Base-by-base conservation (phyloP, 2,888 invertebrate species). In the Sesia apiformis region DNA sequence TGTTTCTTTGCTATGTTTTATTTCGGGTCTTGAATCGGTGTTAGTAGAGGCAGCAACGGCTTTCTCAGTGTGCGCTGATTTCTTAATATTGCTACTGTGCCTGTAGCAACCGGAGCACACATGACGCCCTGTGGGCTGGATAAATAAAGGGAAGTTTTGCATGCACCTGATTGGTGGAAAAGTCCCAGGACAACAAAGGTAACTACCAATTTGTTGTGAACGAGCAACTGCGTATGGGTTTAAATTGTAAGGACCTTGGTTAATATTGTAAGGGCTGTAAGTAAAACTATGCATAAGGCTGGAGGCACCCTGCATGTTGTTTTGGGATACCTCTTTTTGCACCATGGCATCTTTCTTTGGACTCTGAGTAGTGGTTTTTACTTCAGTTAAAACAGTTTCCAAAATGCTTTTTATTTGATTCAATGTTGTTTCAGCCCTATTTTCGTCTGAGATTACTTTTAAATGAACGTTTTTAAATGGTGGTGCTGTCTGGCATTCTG, bases 361-460 rank as follows among this genome's bases (percentile, higher is more conserved):
- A 54, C 67, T 74, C 58, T 72, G 72, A 6, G 66, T 61, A 43
- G 70, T 80, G 2, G 75, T 76, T 69, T 85, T 87, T 0, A 88
- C 81, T 72, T 86, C 84, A 5, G 71, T 67, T 46, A 88, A 61
- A 4, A 88, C 85, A 0, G 81, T 73, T 60, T 85, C 81, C 42
- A 88, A 63, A 56, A 87, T 84, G 59, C 53, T 70, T 63, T 86
- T 87, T 52, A 87, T 87, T 68, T 87, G 81, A 60, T 79, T 76
- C 38, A 88, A 65, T 4, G 82, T 81, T 8, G 63, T 65, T 60
- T 82, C 80, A 8, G 84, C 82, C 69, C 78, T 84, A 50, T 67
- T 70, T 23, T 76, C 71, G 5, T 58, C 58, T 38, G 43, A 40
- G 8, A 53, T 51, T 1, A 58, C 40, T 5, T 65, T 63, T 39